Evolutionary conservation across 1,140 invertebrate genomes (phyloP).

Genomic region (Diabrotica undecimpunctata): DNA sequence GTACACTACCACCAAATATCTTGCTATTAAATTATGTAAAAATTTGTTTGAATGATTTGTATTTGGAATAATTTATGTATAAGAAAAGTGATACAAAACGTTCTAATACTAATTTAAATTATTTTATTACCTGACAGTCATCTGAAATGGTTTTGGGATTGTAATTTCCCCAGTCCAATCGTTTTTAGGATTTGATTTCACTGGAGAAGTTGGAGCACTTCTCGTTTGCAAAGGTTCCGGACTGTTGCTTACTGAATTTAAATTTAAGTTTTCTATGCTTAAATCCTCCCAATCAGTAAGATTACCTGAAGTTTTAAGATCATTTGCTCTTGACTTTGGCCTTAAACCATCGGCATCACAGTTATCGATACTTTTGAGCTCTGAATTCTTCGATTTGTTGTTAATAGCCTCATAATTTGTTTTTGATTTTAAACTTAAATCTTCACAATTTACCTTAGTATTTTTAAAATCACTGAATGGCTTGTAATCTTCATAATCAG

Average conservation of each 20-base stretch:
- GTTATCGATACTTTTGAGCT: neutral
- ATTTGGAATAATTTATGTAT: too few species aligned
- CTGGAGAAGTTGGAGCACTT: constrained; percentile 57
- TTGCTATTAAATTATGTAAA: too few species aligned
- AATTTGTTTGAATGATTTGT: too few species aligned
- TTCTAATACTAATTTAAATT: neutral
- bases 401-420: neutral
- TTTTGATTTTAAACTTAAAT: neutral
- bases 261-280: constrained; percentile 36
- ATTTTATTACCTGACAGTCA: constrained; percentile 58
- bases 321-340: constrained; percentile 33
- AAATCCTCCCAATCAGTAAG: constrained; percentile 41
- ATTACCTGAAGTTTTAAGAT: constrained; percentile 21
- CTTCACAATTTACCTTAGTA: neutral
- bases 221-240: constrained; percentile 32
- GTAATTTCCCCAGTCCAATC: constrained; percentile 51
- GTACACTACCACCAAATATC: too few species aligned
- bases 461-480: too few species aligned
- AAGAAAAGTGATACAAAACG: too few species aligned
- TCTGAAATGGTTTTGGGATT: constrained; percentile 62
- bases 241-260: constrained; percentile 29
- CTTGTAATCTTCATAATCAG: neutral
- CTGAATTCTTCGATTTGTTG: neutral
- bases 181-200: constrained; percentile 42
- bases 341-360: constrained; percentile 7